These are phyloP conservation scores for Nezara viridula DNA, from an alignment of 2,888 invertebrate species.

Conservation along the genomic window DNA sequence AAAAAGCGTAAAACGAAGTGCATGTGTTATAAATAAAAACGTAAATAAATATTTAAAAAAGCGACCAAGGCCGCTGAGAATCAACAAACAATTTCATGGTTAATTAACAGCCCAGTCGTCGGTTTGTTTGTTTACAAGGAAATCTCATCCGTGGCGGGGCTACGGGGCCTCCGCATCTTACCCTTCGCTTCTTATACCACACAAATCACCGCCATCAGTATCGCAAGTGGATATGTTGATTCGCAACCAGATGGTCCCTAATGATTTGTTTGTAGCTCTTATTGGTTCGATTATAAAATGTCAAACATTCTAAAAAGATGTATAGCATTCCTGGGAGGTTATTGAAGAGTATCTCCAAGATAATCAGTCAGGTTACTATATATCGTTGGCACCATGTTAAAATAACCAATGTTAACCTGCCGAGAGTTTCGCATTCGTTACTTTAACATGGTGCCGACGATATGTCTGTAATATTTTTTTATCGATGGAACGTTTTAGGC, in stretches of 20 bases:
- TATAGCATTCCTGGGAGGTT: neutral
- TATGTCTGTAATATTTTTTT: too few relatives aligned
- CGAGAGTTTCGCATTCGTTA: too few relatives aligned
- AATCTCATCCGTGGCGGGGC: constrained; percentile 6
- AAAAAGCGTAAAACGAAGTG: constrained; percentile 34
- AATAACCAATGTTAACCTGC: too few relatives aligned
- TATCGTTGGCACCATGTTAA: too few relatives aligned
- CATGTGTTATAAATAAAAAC: constrained; percentile 17
- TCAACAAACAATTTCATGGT: constrained; percentile 54
- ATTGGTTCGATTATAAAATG: neutral
- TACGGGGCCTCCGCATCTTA: neutral
- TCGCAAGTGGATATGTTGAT: neutral
- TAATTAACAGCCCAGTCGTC: constrained; percentile 40
- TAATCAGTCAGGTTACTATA: too few relatives aligned
- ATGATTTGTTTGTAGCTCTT: constrained; percentile 22
- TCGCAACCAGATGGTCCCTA: neutral
- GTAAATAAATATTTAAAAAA: constrained; percentile 19
- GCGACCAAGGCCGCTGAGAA: constrained; percentile 28
- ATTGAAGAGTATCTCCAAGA: neutral
- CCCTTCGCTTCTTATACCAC: neutral
- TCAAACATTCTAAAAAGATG: neutral
- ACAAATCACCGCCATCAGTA: neutral
- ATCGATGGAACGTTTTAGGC: too few relatives aligned
- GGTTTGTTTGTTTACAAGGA: constrained; percentile 42
- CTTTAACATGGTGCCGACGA: too few relatives aligned